A percentile compares a stretch with the other conserved stretches of the same genome.
phyloP scores from a whole-genome alignment of 2,888 invertebrate genomes.

The Agonopterix subpropinquella region DNA sequence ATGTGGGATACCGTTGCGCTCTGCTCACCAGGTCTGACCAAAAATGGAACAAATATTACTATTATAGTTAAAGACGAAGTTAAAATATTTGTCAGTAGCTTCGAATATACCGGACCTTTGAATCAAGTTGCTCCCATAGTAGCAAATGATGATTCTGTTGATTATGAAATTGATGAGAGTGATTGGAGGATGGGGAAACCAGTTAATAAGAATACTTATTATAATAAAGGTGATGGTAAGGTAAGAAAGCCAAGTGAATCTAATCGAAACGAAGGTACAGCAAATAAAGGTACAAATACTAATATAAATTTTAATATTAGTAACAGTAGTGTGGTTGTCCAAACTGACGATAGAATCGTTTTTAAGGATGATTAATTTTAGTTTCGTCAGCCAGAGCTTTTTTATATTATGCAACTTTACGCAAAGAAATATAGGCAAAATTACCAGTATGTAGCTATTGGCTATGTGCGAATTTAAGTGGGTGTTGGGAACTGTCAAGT shows the following conservation, averaged over 20 bases:
- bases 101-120: slow-evolving; percentile 11
- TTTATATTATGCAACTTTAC: no score
- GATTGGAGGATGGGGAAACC: slow-evolving; percentile 34
- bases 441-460: no score
- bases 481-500: no score
- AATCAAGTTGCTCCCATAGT: neutral
- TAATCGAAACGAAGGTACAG: no score
- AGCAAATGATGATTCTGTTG: slow-evolving; percentile 1
- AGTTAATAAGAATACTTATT: neutral
- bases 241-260: no score
- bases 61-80: slow-evolving; percentile 37
- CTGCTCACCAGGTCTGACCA: slow-evolving; percentile 44
- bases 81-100: slow-evolving; percentile 26
- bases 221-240: slow-evolving; percentile 1
- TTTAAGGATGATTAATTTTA: slow-evolving; percentile 11
- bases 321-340: slow-evolving; percentile 26
- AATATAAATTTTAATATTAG: slow-evolving; percentile 22
- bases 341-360: slow-evolving; percentile 16
- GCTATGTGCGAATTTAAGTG: no score
- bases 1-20: slow-evolving; percentile 36
- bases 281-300: neutral
- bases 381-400: neutral
- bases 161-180: slow-evolving; percentile 28
- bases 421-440: no score
- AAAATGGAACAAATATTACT: slow-evolving; percentile 40